Evolutionary conservation across 2,888 invertebrate genomes (phyloP).

Genomic region (Troides helena): DNA sequence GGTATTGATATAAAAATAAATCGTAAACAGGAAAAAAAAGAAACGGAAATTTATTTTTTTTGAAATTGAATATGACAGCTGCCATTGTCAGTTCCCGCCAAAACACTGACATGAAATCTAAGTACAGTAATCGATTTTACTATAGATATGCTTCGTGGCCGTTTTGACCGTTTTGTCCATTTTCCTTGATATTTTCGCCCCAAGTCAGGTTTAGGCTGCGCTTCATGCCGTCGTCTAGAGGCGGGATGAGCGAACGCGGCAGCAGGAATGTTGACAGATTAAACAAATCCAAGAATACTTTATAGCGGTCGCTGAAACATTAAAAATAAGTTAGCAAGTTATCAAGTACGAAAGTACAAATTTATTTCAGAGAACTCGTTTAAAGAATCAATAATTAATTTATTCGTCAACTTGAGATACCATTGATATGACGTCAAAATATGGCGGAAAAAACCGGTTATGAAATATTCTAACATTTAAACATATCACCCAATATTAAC

Average conservation of each 20-base stretch:
- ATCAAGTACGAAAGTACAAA: too few relatives aligned
- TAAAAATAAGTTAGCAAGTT: not conserved
- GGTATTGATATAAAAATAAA: not conserved
- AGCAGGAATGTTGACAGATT: conserved; percentile 98
- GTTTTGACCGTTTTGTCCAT: conserved; percentile 35
- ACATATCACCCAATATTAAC: too few relatives aligned
- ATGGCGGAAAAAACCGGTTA: too few relatives aligned
- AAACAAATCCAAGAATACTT: conserved; percentile 98
- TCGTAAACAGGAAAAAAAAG: not conserved
- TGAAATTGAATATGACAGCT: not conserved
- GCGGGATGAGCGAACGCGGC: conserved; percentile 94
- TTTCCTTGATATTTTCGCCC: conserved; percentile 57
- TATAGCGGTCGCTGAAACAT: conserved; percentile 95
- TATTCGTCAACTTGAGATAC: too few relatives aligned
- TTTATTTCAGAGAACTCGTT: too few relatives aligned
- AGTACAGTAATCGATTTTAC: conserved; percentile 10
- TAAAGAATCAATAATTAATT: too few relatives aligned
- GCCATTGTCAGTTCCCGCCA: not conserved
- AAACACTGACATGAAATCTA: not conserved
- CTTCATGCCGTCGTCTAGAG: conserved; percentile 91
- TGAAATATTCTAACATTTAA: too few relatives aligned
- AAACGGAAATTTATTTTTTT: not conserved
- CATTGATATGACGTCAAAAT: too few relatives aligned
- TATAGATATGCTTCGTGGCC: conserved; percentile 47
- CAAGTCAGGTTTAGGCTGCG: conserved; percentile 83